phyloP scores from a whole-genome alignment of 2,888 invertebrate species.

The Andricus quercusramuli region DNA sequence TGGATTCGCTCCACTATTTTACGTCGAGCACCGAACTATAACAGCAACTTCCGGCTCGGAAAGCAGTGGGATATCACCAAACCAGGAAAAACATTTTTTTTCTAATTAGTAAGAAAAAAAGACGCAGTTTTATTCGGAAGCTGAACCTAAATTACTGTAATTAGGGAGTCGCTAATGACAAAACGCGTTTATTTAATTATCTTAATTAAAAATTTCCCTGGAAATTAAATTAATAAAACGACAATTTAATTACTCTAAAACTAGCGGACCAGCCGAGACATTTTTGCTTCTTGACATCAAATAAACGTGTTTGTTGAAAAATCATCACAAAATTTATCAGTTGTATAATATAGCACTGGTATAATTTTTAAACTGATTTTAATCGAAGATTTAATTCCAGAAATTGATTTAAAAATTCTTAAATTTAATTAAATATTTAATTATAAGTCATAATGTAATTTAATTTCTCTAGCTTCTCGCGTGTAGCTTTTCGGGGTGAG shows the following conservation, averaged over 20 bases:
- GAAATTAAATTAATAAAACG: neutral
- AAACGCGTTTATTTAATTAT: conserved; percentile 2
- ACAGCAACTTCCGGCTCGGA: conserved; percentile 28
- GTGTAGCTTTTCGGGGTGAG: no score
- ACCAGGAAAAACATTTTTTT: neutral
- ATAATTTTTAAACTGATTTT: no score
- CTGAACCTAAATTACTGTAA: conserved; percentile 8
- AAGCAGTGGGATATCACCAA: neutral
- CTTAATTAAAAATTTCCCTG: neutral
- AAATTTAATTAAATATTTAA: no score
- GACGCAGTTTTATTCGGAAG: neutral
- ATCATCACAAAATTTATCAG: neutral
- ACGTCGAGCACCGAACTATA: conserved; percentile 36
- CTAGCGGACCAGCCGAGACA: neutral
- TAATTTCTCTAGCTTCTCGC: neutral
- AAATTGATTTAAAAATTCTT: no score
- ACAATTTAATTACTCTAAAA: neutral
- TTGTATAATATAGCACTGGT: no score
- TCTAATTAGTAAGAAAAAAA: conserved; percentile 20
- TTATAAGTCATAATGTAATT: no score
- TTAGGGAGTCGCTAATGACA: neutral
- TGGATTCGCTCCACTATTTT: conserved; percentile 30
- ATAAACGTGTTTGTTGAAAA: neutral
- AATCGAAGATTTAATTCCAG: no score
- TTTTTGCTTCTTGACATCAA: neutral